Percentiles rank a stretch among this genome's conserved stretches.
Evolutionary conservation across 2,113 vertebrate species (phyloP).

Genomic region (Datnioides undecimradiatus): DNA sequence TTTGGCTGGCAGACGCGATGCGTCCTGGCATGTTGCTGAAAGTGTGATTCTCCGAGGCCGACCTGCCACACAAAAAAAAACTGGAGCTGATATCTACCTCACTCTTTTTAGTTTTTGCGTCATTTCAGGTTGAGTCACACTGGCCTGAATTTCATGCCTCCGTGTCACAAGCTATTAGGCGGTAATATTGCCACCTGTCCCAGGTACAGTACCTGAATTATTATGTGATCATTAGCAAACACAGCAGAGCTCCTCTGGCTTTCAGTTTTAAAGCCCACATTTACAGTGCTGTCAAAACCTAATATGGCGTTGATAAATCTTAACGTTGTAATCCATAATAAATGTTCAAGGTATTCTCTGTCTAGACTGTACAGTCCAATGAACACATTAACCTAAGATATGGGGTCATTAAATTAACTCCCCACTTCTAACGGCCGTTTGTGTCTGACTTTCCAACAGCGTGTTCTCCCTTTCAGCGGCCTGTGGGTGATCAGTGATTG

Average conservation of each 20-base stretch:
- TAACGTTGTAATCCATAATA: conserved; percentile 49
- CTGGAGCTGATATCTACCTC: conserved; percentile 33
- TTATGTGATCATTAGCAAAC: conserved; percentile 59
- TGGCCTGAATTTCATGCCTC: conserved; percentile 39
- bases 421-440: conserved; percentile 44
- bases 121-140: conserved; percentile 42
- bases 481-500: conserved; percentile 31
- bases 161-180: conserved; percentile 41
- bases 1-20: conserved; percentile 71
- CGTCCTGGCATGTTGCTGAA: conserved; percentile 75
- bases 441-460: conserved; percentile 44
- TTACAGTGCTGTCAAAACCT: conserved; percentile 64
- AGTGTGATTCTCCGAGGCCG: conserved; percentile 73
- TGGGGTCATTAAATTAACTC: conserved; percentile 63
- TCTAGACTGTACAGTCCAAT: conserved; percentile 68
- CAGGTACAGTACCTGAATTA: conserved; percentile 41
- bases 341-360: conserved; percentile 63
- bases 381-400: conserved; percentile 70
- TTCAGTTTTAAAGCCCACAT: conserved; percentile 58
- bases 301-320: conserved; percentile 66
- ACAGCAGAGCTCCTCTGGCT: conserved; percentile 59
- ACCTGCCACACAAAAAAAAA: conserved; percentile 50
- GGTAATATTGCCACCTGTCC: conserved; percentile 28
- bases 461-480: not conserved
- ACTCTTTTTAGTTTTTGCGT: conserved; percentile 41